Percentiles rank a stretch among this genome's conserved stretches.
These are phyloP conservation scores for Nemapogon koenigi DNA, from an alignment of 2,888 invertebrate species.

Conservation along the genomic window DNA sequence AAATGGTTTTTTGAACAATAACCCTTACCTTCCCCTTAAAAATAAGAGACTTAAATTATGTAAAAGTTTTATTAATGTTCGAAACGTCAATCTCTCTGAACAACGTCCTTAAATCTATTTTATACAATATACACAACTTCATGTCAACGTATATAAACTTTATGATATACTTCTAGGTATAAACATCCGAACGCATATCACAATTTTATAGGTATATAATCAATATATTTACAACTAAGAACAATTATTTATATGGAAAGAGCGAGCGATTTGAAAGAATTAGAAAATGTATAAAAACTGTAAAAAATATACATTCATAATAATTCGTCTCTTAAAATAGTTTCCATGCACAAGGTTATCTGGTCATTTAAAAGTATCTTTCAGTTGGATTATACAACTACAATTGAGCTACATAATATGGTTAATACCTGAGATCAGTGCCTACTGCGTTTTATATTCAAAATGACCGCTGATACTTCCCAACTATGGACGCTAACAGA, in stretches of 20 bases:
- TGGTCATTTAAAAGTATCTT: too few relatives aligned
- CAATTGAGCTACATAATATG: too few relatives aligned
- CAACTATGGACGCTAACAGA: too few relatives aligned
- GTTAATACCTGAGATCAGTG: too few relatives aligned
- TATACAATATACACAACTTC: conserved; percentile 59
- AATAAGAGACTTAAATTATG: conserved; percentile 25
- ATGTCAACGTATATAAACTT: conserved; percentile 57
- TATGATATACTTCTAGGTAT: conserved; percentile 51
- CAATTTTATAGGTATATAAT: conserved; percentile 26
- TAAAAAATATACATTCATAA: conserved; percentile 23
- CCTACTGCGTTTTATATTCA: too few relatives aligned
- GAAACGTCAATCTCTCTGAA: conserved; percentile 57
- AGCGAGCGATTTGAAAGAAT: conserved; percentile 21
- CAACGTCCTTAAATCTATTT: conserved; percentile 51
- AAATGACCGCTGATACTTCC: too few relatives aligned
- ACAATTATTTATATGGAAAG: conserved; percentile 36
- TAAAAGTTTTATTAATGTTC: conserved; percentile 60
- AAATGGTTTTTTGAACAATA: conserved; percentile 29
- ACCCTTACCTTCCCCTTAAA: background rate
- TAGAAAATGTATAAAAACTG: conserved; percentile 28
- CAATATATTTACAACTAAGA: conserved; percentile 2
- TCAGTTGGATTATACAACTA: too few relatives aligned
- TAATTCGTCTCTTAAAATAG: conserved; percentile 28
- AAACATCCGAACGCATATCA: conserved; percentile 55
- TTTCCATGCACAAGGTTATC: too few relatives aligned